Evolutionary conservation across 2,888 invertebrate species (phyloP).

Genomic region (Sphaerophoria taeniata): DNA sequence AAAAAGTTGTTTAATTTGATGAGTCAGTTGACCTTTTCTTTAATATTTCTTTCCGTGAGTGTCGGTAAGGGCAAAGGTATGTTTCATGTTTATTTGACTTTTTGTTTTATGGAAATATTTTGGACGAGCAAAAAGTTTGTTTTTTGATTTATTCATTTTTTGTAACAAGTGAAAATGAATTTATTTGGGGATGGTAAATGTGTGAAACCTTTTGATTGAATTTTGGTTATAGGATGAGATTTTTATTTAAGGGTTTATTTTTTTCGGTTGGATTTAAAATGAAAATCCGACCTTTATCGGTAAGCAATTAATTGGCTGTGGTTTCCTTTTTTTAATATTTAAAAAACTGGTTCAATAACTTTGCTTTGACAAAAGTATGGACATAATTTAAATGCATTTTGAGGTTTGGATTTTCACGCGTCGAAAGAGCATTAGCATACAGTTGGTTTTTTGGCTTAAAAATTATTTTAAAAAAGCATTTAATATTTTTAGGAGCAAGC

Average conservation of each 20-base stretch:
- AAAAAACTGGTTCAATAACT: too few species aligned
- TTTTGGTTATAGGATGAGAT: not conserved
- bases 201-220: constrained; percentile 8
- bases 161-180: not conserved
- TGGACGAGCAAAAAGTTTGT: not conserved
- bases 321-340: too few species aligned
- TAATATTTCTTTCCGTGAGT: not conserved
- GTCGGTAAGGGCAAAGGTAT: not conserved
- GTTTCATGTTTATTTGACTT: not conserved
- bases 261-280: not conserved
- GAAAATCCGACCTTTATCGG: not conserved
- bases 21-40: constrained; percentile 23
- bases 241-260: not conserved
- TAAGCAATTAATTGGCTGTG: too few species aligned
- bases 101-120: too few species aligned
- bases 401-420: too few species aligned
- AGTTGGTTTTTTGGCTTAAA: too few species aligned
- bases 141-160: not conserved
- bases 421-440: too few species aligned
- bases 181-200: not conserved
- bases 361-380: too few species aligned
- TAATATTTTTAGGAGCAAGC: too few species aligned
- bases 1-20: constrained; percentile 15
- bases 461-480: too few species aligned
- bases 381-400: too few species aligned